A percentile compares a stretch with the other conserved stretches of the same genome.
phyloP scores from a whole-genome alignment of 2,113 vertebrate species.

The Menura novaehollandiae region DNA sequence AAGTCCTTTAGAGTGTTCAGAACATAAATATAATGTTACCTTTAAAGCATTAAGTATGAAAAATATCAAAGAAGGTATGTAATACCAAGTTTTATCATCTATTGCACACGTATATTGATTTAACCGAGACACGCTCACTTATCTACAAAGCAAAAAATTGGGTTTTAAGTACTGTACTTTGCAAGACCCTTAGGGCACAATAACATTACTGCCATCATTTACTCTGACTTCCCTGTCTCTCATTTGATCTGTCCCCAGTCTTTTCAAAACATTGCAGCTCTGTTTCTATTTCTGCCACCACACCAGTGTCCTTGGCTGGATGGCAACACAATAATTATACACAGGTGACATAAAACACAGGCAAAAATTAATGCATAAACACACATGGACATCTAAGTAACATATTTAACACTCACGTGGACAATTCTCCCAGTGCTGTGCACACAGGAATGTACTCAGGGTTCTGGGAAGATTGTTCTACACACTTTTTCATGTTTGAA shows the following conservation, averaged over 20 bases:
- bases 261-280: background rate
- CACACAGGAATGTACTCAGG: background rate
- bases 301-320: background rate
- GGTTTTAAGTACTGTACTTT: constrained; percentile 53
- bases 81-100: constrained; percentile 47
- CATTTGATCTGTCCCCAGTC: background rate
- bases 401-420: background rate
- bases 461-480: background rate
- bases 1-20: background rate
- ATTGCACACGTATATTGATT: constrained; percentile 26
- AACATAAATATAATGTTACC: constrained; percentile 20
- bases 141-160: constrained; percentile 62
- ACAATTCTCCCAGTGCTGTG: background rate
- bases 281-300: background rate
- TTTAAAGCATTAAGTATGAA: constrained; percentile 34
- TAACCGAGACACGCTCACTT: constrained; percentile 33
- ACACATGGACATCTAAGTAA: background rate
- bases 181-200: constrained; percentile 48
- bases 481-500: background rate
- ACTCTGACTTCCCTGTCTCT: background rate
- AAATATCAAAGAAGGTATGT: constrained; percentile 35
- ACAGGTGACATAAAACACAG: background rate
- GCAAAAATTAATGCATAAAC: background rate
- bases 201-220: constrained; percentile 50
- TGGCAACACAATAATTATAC: background rate